A percentile compares a stretch with the other conserved stretches of the same genome.
These are phyloP conservation scores for Lophotriccus pileatus DNA, from an alignment of 2,797 vertebrate genomes.

Conservation along the genomic window DNA sequence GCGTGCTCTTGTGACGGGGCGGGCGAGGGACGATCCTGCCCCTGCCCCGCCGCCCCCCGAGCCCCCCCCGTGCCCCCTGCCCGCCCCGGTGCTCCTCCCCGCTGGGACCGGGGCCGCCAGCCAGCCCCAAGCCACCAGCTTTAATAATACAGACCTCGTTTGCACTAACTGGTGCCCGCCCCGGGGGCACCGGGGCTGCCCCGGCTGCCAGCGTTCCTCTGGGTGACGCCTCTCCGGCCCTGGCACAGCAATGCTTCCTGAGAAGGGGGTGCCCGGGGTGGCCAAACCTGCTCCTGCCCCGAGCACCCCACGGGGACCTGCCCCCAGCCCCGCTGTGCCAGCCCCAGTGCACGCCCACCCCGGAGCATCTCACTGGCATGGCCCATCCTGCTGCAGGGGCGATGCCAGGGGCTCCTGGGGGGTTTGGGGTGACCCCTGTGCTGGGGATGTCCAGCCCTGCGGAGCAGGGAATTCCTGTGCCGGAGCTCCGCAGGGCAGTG, in stretches of 20 bases:
- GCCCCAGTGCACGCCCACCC: rapidly evolving
- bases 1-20: conserved; percentile 83
- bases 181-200: background rate
- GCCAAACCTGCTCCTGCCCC: background rate
- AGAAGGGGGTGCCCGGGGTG: background rate
- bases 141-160: background rate
- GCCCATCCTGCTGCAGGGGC: rapidly evolving
- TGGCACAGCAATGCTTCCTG: background rate
- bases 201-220: background rate
- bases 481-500: background rate
- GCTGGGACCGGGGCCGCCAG: background rate
- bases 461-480: background rate
- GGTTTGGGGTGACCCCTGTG: background rate
- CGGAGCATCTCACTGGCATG: rapidly evolving
- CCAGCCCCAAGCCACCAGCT: background rate
- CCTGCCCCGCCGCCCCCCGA: background rate
- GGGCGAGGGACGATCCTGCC: background rate
- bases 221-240: background rate
- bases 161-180: background rate
- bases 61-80: background rate
- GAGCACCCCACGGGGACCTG: background rate
- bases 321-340: background rate
- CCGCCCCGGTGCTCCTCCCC: background rate
- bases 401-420: rapidly evolving
- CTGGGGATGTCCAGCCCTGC: background rate